Percentiles rank a stretch among this genome's conserved stretches.
phyloP scores from a whole-genome alignment of 2,113 vertebrate species.

The Ammodytes marinus region DNA sequence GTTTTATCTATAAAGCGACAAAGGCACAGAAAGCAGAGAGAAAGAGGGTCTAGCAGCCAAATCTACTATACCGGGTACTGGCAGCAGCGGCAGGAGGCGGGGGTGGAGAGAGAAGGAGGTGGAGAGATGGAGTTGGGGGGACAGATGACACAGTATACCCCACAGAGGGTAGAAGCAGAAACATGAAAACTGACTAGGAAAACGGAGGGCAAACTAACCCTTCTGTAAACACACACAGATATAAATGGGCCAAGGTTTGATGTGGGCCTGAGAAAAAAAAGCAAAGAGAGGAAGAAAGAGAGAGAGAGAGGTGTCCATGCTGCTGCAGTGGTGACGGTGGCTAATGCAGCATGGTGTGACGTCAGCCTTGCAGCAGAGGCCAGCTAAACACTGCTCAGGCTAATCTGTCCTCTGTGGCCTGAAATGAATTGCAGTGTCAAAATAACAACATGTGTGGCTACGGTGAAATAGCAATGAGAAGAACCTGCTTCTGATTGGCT shows the following conservation, averaged over 20 bases:
- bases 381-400: constrained; percentile 66
- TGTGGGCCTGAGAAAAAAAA: constrained; percentile 22
- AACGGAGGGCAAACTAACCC: constrained; percentile 33
- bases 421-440: constrained; percentile 70
- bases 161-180: constrained; percentile 34
- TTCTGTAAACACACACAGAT: neutral
- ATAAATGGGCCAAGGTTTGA: constrained; percentile 28
- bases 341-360: constrained; percentile 81
- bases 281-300: neutral
- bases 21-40: constrained; percentile 71
- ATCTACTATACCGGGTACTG: constrained; percentile 60
- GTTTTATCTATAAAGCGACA: constrained; percentile 81
- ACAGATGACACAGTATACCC: constrained; percentile 52
- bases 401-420: constrained; percentile 78
- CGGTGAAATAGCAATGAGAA: constrained; percentile 21
- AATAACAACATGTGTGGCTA: constrained; percentile 62
- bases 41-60: constrained; percentile 66
- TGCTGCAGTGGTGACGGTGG: constrained; percentile 76
- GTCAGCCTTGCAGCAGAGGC: constrained; percentile 83
- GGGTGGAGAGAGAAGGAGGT: constrained; percentile 54
- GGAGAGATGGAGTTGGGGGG: constrained; percentile 36
- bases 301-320: constrained; percentile 55
- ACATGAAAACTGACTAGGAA: constrained; percentile 42
- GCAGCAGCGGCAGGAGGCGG: constrained; percentile 62
- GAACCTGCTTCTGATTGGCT: constrained; percentile 34